Evolutionary conservation across 2,888 invertebrate genomes (phyloP).

Genomic region (Eupithecia subumbrata): DNA sequence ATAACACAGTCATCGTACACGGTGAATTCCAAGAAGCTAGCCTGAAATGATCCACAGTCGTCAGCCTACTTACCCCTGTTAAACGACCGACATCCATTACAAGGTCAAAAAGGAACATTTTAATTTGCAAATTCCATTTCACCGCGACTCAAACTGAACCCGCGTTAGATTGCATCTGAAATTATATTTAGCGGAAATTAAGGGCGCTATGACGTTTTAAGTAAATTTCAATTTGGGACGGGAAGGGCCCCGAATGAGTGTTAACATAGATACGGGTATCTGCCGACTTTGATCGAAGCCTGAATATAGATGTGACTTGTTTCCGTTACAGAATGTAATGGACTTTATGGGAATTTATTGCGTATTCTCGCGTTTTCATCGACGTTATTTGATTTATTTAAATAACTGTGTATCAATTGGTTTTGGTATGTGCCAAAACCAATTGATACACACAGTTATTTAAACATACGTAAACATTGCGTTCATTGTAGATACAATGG

Average conservation of each 20-base stretch:
- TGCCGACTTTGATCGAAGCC: constrained; percentile 45
- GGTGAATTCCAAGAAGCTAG: constrained; percentile 37
- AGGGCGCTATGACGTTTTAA: constrained; percentile 71
- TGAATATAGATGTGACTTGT: constrained; percentile 48
- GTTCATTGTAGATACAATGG: too few relatives aligned
- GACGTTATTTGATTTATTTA: constrained; percentile 16
- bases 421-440: neutral
- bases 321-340: constrained; percentile 30
- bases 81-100: constrained; percentile 58
- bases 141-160: constrained; percentile 62
- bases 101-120: constrained; percentile 52
- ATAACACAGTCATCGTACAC: constrained; percentile 1
- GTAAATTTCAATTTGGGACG: constrained; percentile 78
- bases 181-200: constrained; percentile 80
- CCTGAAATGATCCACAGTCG: constrained; percentile 52
- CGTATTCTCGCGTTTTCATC: constrained; percentile 14
- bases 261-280: constrained; percentile 53
- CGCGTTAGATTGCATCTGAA: constrained; percentile 75
- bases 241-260: constrained; percentile 63
- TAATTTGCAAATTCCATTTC: constrained; percentile 44
- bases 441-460: too few relatives aligned
- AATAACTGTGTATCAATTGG: neutral
- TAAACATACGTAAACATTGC: too few relatives aligned
- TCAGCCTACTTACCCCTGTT: constrained; percentile 53
- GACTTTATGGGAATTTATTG: constrained; percentile 19